phyloP scores from a whole-genome alignment of 2,113 vertebrate genomes.

The Phainopepla nitens region DNA sequence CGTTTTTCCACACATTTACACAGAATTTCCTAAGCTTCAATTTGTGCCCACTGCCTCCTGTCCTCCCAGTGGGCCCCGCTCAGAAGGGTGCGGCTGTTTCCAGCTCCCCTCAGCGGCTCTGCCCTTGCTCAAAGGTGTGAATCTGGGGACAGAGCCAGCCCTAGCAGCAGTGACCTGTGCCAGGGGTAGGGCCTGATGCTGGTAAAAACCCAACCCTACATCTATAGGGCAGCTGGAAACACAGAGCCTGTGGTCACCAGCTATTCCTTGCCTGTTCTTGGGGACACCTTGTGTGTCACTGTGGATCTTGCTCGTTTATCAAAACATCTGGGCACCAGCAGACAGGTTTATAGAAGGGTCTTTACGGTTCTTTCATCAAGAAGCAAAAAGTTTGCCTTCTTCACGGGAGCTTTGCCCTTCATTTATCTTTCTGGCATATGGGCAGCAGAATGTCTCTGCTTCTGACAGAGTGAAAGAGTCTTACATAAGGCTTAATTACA shows the following conservation, averaged over 20 bases:
- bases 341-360: neutral
- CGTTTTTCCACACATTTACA: neutral
- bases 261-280: neutral
- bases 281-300: neutral
- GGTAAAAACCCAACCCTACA: neutral
- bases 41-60: neutral
- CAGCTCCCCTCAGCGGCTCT: neutral
- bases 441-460: conserved; percentile 53
- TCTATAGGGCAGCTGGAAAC: neutral
- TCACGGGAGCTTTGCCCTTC: conserved; percentile 36
- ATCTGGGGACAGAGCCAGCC: neutral
- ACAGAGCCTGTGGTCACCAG: neutral
- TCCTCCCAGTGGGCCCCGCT: neutral
- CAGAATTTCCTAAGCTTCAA: neutral
- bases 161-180: neutral
- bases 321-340: neutral
- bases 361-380: neutral
- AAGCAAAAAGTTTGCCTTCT: neutral
- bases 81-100: neutral
- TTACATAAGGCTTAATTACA: conserved; percentile 59
- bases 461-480: conserved; percentile 23
- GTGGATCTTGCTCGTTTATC: fast-evolving
- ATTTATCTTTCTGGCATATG: conserved; percentile 62
- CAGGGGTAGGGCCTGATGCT: neutral
- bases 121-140: neutral